These are phyloP conservation scores for Eupsilia transversa DNA, from an alignment of 2,888 invertebrate species.

Conservation along the genomic window DNA sequence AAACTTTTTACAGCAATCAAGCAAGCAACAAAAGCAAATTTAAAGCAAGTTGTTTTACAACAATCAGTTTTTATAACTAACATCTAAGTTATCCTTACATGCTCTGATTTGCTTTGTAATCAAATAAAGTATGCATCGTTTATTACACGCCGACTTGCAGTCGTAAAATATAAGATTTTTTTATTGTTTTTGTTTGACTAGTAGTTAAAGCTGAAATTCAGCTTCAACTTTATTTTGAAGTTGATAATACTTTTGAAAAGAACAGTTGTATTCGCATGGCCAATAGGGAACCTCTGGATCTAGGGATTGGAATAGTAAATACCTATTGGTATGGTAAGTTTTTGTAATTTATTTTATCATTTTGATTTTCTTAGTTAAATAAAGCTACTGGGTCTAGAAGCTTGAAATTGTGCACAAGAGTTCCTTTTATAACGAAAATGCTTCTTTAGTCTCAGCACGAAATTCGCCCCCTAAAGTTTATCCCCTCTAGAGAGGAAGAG, in stretches of 20 bases:
- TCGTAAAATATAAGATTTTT: neutral
- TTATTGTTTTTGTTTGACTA: neutral
- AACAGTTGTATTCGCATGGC: neutral
- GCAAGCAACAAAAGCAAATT: too few species aligned
- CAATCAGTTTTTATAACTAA: neutral
- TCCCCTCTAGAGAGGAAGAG: too few species aligned
- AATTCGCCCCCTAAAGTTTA: too few species aligned
- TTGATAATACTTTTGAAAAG: neutral
- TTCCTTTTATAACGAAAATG: too few species aligned
- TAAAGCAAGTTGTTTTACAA: too few species aligned
- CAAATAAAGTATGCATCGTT: slow-evolving; percentile 17
- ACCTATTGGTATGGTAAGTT: neutral
- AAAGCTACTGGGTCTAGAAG: too few species aligned
- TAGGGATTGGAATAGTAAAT: neutral
- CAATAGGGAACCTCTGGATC: neutral
- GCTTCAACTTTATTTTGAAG: neutral
- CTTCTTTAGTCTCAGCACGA: too few species aligned
- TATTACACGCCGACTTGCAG: neutral
- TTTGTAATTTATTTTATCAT: neutral
- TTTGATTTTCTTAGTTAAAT: too few species aligned
- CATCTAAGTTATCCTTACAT: neutral
- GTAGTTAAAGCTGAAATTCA: neutral
- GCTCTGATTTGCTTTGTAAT: slow-evolving; percentile 15
- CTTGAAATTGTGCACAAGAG: too few species aligned
- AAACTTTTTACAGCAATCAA: too few species aligned